Evolutionary conservation across 2,797 vertebrate species (phyloP).

Genomic region (Dryobates pubescens): DNA sequence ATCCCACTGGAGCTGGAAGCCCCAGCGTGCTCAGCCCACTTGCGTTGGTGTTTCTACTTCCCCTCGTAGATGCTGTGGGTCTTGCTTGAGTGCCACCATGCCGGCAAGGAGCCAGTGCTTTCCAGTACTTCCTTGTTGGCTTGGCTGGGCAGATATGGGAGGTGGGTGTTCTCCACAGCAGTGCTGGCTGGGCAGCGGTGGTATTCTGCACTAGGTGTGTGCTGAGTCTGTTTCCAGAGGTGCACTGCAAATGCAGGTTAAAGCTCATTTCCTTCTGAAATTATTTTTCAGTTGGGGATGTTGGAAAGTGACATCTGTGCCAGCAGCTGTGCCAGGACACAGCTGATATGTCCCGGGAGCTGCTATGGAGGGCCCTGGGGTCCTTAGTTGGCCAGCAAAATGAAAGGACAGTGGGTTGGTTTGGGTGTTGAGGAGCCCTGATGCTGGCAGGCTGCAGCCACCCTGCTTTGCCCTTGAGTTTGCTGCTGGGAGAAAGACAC

Average conservation of each 20-base stretch:
- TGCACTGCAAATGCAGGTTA: neutral
- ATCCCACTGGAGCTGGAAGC: neutral
- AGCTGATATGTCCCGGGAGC: neutral
- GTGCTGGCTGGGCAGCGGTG: neutral
- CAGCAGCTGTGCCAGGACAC: accelerated
- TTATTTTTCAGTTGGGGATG: neutral
- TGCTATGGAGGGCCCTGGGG: accelerated
- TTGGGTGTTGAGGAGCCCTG: neutral
- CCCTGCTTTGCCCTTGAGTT: neutral
- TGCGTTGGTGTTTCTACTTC: accelerated
- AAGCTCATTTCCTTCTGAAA: neutral
- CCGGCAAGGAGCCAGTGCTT: neutral
- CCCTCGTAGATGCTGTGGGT: accelerated
- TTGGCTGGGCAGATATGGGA: neutral
- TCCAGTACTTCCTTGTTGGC: neutral
- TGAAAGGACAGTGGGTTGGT: neutral
- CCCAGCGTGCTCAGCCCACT: accelerated
- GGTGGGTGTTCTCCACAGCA: conserved; percentile 18
- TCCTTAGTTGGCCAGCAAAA: accelerated
- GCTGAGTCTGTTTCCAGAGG: neutral
- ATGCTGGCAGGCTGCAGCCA: neutral
- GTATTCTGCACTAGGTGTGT: neutral
- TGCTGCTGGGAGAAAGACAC: conserved; percentile 20
- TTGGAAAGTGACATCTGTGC: neutral
- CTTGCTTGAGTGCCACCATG: accelerated